Base-by-base conservation (phyloP, 2,113 vertebrate genomes). In the Rafetus swinhoei region DNA sequence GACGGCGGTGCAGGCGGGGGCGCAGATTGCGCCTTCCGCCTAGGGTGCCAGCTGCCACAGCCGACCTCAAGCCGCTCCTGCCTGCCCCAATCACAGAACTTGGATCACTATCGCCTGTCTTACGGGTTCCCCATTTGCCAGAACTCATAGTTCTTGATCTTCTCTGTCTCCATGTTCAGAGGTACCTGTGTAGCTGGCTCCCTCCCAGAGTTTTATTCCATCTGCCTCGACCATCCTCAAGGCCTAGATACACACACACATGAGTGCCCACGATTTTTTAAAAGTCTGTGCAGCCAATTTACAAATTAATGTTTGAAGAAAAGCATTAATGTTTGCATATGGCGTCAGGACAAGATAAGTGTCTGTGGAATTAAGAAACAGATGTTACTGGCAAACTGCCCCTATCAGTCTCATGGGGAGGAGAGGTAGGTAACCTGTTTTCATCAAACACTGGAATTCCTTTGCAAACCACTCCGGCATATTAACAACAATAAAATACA, bases 271-370 rank as follows among this genome's bases (percentile, higher is more conserved):
- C 0, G 0, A 83, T 84, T 91, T 79, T 94, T 86, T 25, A 55
- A 69, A 87, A 96, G 72, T 87, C 90, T 80, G 2, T 3, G 4
- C 79, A 81, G 50, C 9, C 83, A 56, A 50, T 24, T 90, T 90
- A 87, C 32, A 79, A 86, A 86, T 69, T 56, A 54, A 4, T 86
- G 32, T 96, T 92, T 95, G 93, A 93, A 83, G 93, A 52, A 91
- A 92, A 85, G 59, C 83, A 76, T 92, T 84, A 93, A 81, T 62
- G 89, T 93, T 94, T 94, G 92, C 27, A 1, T 45, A 90, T n/a
- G 90, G 88, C 95, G 93, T 93, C 95, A 95, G 95, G 81, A 88
- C 50, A 96, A 97, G 96, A 96, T 94, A 74, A 95, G 94, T 94
- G 95, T 88, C 90, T 96, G 1, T 94, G 95, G 93, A 95, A 76